Evolutionary conservation across 2,113 vertebrate species (phyloP).

Genomic region (Micronisus gabar): DNA sequence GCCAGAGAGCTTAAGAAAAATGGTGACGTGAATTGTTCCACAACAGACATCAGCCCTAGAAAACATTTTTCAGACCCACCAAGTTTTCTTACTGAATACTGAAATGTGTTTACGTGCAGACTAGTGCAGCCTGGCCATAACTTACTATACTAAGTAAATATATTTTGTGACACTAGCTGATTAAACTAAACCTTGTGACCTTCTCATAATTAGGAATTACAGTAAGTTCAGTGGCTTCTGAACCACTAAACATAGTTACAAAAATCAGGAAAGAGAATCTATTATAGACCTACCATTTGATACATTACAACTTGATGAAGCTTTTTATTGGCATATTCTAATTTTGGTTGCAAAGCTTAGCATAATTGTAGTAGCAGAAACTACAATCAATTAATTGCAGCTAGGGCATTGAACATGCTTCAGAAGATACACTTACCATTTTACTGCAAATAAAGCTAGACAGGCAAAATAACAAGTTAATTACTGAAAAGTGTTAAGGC

Average conservation of each 20-base stretch:
- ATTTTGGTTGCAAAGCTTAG: neutral
- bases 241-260: neutral
- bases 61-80: neutral
- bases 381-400: neutral
- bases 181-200: neutral
- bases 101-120: neutral
- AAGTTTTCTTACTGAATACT: neutral
- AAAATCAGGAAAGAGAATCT: neutral
- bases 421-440: neutral
- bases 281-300: neutral
- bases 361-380: neutral
- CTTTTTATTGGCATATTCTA: neutral
- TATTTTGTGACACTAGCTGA: neutral
- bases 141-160: neutral
- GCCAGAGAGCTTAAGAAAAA: neutral
- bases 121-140: neutral
- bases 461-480: neutral
- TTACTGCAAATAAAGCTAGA: neutral
- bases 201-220: neutral
- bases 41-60: neutral
- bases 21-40: neutral
- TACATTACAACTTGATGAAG: neutral
- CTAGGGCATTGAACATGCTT: neutral
- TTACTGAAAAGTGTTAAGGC: neutral
- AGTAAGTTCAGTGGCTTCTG: neutral